phyloP scores from a whole-genome alignment of 2,888 invertebrate genomes.

The Ecdyonurus torrentis region DNA sequence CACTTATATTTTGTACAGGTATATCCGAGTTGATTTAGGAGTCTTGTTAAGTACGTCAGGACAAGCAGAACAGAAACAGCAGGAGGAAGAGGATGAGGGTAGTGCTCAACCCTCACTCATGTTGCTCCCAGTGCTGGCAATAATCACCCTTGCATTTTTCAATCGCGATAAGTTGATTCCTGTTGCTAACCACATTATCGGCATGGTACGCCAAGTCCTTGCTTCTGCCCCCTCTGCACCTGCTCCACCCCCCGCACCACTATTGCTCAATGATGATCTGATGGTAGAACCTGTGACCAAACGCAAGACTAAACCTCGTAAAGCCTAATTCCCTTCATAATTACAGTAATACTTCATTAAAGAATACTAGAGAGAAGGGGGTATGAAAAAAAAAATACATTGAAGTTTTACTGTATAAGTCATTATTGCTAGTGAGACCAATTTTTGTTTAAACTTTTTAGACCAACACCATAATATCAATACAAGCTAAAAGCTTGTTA shows the following conservation, averaged over 20 bases:
- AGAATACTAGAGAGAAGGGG: too few species aligned
- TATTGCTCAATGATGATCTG: not conserved
- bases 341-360: too few species aligned
- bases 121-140: not conserved
- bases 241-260: not conserved
- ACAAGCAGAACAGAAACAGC: too few species aligned
- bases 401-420: too few species aligned
- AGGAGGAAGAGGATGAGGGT: not conserved
- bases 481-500: too few species aligned
- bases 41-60: not conserved
- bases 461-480: too few species aligned
- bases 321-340: not conserved
- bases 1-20: not conserved
- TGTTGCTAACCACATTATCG: not conserved
- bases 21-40: not conserved
- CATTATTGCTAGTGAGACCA: too few species aligned
- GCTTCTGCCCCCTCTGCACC: not conserved
- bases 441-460: too few species aligned
- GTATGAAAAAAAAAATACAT: too few species aligned
- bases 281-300: constrained; percentile 1
- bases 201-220: not conserved
- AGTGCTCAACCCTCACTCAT: not conserved
- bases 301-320: not conserved
- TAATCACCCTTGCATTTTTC: not conserved
- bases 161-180: not conserved